Conservation (phyloP, 2,113 vertebrate species). For the Corythornis vintsioides region DNA sequence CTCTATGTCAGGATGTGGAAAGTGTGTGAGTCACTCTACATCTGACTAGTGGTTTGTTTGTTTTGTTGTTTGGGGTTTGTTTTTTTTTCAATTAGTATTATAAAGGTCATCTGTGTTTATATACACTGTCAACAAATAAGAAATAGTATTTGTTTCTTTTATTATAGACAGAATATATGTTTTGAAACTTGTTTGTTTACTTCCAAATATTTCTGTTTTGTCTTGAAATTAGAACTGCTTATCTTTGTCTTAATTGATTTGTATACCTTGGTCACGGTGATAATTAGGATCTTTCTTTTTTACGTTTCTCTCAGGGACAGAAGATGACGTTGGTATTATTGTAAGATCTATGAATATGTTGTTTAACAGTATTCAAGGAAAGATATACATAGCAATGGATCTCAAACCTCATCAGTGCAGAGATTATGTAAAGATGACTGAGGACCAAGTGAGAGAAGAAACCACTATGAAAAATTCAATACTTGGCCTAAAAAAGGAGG, state of each 20-base stretch:
- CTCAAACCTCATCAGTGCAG: conserved; percentile 89
- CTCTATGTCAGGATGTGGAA: not conserved
- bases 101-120: not conserved
- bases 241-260: not conserved
- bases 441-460: conserved; percentile 85
- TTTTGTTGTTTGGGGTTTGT: no score
- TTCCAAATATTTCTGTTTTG: not conserved
- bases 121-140: not conserved
- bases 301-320: conserved; percentile 80
- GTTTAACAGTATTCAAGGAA: conserved; percentile 84
- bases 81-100: no score
- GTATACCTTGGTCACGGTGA: not conserved
- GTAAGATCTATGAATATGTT: conserved; percentile 87
- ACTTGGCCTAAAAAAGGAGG: conserved; percentile 87
- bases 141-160: not conserved
- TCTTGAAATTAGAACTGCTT: not conserved
- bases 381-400: conserved; percentile 78
- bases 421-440: conserved; percentile 82
- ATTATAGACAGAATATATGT: not conserved
- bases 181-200: not conserved
- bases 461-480: conserved; percentile 79
- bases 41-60: not conserved
- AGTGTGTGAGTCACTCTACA: not conserved
- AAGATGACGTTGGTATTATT: conserved; percentile 84
- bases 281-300: not conserved